These are phyloP conservation scores for Narcine bancroftii DNA, from an alignment of 2,113 vertebrate genomes.

Conservation along the genomic window DNA sequence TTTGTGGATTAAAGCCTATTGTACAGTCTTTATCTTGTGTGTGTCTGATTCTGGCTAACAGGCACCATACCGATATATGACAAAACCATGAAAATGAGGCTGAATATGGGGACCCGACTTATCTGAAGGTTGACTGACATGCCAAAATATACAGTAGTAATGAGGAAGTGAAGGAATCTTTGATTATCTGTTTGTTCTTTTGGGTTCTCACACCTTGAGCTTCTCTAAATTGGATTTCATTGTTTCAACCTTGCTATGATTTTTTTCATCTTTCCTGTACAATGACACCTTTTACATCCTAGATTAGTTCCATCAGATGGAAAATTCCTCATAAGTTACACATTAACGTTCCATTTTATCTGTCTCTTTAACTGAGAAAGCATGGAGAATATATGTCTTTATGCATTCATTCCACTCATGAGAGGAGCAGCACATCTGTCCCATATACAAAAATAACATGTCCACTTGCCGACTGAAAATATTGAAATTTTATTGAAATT, in stretches of 20 bases:
- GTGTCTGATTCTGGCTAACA: too few relatives aligned
- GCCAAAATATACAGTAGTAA: too few relatives aligned
- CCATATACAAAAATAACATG: neutral
- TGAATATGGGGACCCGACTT: too few relatives aligned
- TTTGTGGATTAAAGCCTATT: too few relatives aligned
- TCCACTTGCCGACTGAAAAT: neutral
- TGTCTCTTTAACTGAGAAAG: neutral
- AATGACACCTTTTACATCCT: neutral
- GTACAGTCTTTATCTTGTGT: too few relatives aligned
- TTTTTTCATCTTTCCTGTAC: neutral
- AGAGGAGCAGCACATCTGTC: neutral
- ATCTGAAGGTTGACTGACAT: too few relatives aligned
- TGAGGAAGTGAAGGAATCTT: neutral
- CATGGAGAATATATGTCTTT: too few relatives aligned
- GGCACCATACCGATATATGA: too few relatives aligned
- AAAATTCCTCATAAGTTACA: constrained; percentile 23
- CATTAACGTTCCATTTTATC: neutral
- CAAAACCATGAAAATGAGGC: too few relatives aligned
- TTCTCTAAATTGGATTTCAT: neutral
- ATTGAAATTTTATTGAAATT: neutral
- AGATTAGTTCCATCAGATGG: neutral
- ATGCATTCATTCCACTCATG: neutral
- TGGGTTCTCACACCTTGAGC: neutral
- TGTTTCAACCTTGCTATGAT: neutral
- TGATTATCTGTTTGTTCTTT: neutral